These are phyloP conservation scores for Accipiter cooperii DNA, from an alignment of 2,113 vertebrate genomes.

Conservation along the genomic window DNA sequence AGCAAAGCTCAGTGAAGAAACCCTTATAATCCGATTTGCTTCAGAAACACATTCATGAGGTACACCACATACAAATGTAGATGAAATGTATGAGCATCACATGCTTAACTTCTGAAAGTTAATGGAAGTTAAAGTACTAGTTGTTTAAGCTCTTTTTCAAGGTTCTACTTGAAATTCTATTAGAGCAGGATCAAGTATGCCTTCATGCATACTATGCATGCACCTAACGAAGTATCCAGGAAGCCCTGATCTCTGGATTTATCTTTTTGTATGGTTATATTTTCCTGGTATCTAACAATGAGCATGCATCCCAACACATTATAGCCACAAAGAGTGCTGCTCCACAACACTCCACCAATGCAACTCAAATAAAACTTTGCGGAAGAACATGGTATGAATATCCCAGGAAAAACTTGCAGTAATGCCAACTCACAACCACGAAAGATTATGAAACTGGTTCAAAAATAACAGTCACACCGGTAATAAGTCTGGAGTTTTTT, in stretches of 20 bases:
- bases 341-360: neutral
- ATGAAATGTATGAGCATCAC: neutral
- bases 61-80: neutral
- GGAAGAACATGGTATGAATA: neutral
- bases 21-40: neutral
- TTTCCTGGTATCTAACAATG: neutral
- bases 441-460: neutral
- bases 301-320: neutral
- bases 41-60: neutral
- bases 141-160: neutral
- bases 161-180: neutral
- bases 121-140: neutral
- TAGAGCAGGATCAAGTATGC: neutral
- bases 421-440: neutral
- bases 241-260: neutral
- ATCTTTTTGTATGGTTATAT: neutral
- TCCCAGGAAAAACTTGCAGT: neutral
- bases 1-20: neutral
- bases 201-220: neutral
- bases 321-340: neutral
- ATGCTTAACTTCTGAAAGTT: neutral
- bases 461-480: neutral
- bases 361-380: neutral
- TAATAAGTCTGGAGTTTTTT: neutral
- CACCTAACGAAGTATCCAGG: neutral